Evolutionary conservation across 2,888 invertebrate genomes (phyloP).

Genomic region (Brachynemurus nebulosus): DNA sequence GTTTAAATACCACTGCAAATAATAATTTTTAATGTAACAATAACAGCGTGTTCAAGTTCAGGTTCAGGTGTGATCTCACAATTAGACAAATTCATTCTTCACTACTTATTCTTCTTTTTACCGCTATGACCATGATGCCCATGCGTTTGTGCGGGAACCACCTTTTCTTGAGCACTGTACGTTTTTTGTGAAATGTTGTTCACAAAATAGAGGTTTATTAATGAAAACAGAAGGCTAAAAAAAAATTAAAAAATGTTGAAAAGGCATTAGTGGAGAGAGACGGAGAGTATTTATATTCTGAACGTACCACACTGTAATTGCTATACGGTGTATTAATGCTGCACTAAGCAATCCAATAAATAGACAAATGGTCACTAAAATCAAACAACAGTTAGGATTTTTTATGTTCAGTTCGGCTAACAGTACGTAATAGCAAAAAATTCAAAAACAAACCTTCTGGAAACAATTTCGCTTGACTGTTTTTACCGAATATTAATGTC

Average conservation of each 20-base stretch:
- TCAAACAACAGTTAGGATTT: no score
- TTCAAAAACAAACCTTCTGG: slow-evolving; percentile 38
- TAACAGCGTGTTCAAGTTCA: no score
- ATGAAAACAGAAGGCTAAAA: slow-evolving; percentile 1
- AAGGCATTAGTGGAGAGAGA: not conserved
- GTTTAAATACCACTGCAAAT: no score
- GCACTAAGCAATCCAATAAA: slow-evolving; percentile 1
- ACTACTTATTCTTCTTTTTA: slow-evolving; percentile 3
- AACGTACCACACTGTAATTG: slow-evolving; percentile 1
- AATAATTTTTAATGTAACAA: no score
- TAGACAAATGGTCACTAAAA: not conserved
- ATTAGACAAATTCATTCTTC: no score
- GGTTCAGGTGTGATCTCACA: no score
- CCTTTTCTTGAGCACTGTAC: not conserved
- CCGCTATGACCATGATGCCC: no score
- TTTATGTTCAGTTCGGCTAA: no score
- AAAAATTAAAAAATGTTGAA: not conserved
- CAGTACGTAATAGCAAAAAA: no score
- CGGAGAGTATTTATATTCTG: not conserved
- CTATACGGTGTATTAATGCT: not conserved
- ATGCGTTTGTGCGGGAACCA: not conserved
- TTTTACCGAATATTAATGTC: slow-evolving; percentile 37
- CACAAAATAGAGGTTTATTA: not conserved
- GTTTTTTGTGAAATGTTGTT: slow-evolving; percentile 3
- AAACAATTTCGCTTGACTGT: slow-evolving; percentile 39